phyloP scores from a whole-genome alignment of 2,113 vertebrate genomes.

The Cisticola juncidis region DNA sequence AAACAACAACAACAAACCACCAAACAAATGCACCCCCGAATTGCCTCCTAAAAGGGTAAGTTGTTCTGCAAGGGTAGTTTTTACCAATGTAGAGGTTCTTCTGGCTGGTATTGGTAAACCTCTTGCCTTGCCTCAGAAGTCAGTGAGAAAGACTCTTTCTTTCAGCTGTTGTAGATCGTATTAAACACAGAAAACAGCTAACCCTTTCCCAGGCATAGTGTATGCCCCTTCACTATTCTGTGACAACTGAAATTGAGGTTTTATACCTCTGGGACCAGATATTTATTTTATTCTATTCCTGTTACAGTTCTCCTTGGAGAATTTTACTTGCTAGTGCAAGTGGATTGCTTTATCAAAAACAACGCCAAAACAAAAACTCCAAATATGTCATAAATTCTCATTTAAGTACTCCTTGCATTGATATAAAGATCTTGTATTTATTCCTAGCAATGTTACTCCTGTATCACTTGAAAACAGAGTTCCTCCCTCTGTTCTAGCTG shows the following conservation, averaged over 20 bases:
- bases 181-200: not conserved
- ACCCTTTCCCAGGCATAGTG: not conserved
- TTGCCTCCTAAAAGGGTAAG: not conserved
- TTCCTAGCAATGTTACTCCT: not conserved
- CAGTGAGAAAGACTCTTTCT: not conserved
- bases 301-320: not conserved
- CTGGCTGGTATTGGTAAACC: not conserved
- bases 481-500: not conserved
- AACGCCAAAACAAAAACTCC: not conserved
- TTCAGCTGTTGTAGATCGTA: not conserved
- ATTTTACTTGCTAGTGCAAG: conserved; percentile 10
- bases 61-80: not conserved
- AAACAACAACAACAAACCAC: not conserved
- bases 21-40: not conserved
- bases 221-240: not conserved
- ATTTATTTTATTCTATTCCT: conserved; percentile 30
- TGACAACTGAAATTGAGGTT: not conserved
- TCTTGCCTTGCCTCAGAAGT: not conserved
- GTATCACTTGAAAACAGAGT: not conserved
- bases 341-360: conserved; percentile 10
- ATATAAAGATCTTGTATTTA: not conserved
- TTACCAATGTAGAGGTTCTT: not conserved
- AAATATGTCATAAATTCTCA: not conserved
- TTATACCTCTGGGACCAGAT: not conserved
- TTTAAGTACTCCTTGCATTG: not conserved